Evolutionary conservation across 2,113 vertebrate genomes (phyloP).

Genomic region (Ciconia stormi): DNA sequence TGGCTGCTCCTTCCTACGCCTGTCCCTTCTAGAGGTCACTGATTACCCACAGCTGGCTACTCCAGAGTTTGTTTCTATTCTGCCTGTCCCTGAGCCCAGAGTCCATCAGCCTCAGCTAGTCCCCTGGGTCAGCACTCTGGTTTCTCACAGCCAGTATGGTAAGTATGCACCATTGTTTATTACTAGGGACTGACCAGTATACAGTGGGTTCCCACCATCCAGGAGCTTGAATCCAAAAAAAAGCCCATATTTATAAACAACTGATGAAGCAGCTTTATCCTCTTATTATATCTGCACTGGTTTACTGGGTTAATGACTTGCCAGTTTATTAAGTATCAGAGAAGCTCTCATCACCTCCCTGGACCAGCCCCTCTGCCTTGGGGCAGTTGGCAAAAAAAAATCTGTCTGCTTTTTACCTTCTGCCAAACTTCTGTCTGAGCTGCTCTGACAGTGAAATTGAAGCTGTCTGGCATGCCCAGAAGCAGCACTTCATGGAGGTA

Average conservation of each 20-base stretch:
- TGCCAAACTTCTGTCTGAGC: background rate
- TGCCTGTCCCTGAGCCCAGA: background rate
- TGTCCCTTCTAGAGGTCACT: background rate
- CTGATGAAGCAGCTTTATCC: background rate
- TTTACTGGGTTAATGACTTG: background rate
- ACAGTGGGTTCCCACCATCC: background rate
- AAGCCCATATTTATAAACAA: background rate
- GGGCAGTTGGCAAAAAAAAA: background rate
- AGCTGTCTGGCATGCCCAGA: background rate
- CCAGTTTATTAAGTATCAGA: background rate
- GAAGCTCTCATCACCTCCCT: background rate
- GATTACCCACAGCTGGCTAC: background rate
- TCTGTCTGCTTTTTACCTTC: background rate
- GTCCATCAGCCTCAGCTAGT: background rate
- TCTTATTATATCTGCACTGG: background rate
- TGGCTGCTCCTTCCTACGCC: background rate
- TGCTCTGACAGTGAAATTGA: background rate
- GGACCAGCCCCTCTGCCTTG: background rate
- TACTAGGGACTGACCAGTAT: background rate
- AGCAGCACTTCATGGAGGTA: background rate
- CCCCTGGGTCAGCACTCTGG: background rate
- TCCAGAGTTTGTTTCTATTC: background rate
- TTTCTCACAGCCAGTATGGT: background rate
- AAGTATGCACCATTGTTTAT: fast-evolving
- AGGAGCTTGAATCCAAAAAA: background rate